Evolutionary conservation across 1,140 invertebrate genomes (phyloP).

Genomic region (Trichomalopsis sarcophagae): DNA sequence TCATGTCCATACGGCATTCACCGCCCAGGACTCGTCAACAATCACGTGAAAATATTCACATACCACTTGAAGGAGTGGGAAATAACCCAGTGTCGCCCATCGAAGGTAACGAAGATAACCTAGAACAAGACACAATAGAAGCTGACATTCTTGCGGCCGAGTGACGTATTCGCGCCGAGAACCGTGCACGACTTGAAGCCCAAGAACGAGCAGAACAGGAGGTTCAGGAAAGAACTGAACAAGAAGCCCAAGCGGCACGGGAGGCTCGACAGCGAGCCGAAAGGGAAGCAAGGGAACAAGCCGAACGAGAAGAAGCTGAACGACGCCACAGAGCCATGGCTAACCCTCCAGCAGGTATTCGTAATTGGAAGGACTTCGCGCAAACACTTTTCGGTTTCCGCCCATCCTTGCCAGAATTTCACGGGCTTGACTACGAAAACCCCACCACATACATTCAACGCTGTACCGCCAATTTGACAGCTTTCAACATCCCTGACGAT

Average conservation of each 20-base stretch:
- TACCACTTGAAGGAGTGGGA: too few species aligned
- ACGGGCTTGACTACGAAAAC: slow-evolving; percentile 30
- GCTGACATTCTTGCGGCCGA: too few species aligned
- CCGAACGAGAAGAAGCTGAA: not conserved
- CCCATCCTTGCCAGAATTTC: not conserved
- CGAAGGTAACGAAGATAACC: too few species aligned
- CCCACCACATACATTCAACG: not conserved
- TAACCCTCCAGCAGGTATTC: not conserved
- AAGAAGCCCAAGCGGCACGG: not conserved
- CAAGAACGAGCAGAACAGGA: not conserved
- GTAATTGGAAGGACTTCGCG: not conserved
- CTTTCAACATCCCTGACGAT: not conserved
- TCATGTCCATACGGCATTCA: too few species aligned
- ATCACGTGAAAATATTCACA: too few species aligned
- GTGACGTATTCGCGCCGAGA: too few species aligned
- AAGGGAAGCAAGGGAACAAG: not conserved
- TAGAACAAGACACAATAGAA: too few species aligned
- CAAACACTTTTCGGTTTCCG: not conserved
- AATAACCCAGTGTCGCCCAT: too few species aligned
- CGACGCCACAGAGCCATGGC: not conserved
- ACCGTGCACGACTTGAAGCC: too few species aligned
- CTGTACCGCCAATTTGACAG: slow-evolving; percentile 3
- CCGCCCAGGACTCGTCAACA: too few species aligned
- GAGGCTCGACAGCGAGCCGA: not conserved
- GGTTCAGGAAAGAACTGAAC: not conserved